A percentile compares a stretch with the other conserved stretches of the same genome.
phyloP scores from a whole-genome alignment of 2,888 invertebrate species.

The Hirtodrosophila cameraria region DNA sequence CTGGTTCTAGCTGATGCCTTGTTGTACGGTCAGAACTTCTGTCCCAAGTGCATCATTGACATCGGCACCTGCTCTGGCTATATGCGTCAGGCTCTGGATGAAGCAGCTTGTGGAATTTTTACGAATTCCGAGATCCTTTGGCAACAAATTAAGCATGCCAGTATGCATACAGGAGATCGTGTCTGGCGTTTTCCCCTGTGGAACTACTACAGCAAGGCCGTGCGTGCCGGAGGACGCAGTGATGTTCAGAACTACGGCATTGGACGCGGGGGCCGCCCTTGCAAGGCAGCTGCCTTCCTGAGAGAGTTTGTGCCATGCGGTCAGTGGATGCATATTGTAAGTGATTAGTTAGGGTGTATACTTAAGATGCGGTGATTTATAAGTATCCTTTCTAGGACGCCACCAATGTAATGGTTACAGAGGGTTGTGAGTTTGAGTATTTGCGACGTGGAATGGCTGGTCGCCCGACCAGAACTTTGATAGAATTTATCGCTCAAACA shows the following conservation, averaged over 20 bases:
- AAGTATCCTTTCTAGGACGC: conserved; percentile 85
- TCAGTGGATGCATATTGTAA: conserved; percentile 91
- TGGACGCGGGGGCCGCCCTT: conserved; percentile 86
- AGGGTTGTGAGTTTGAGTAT: conserved; percentile 87
- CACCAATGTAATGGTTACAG: conserved; percentile 89
- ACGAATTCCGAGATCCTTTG: conserved; percentile 90
- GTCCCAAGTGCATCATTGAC: conserved; percentile 90
- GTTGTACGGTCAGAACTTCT: conserved; percentile 87
- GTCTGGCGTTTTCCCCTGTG: conserved; percentile 94
- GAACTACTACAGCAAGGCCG: conserved; percentile 86
- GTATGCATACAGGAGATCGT: conserved; percentile 90
- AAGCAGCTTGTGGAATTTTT: conserved; percentile 89
- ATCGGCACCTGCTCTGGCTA: conserved; percentile 92
- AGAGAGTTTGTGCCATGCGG: conserved; percentile 89
- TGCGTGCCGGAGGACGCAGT: conserved; percentile 84
- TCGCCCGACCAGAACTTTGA: conserved; percentile 89
- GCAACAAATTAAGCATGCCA: conserved; percentile 88
- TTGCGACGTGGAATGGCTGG: conserved; percentile 89
- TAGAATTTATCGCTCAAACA: conserved; percentile 88
- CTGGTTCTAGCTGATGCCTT: conserved; percentile 91
- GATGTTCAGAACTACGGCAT: conserved; percentile 85
- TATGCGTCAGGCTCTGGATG: conserved; percentile 87
- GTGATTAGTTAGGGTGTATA: conserved; percentile 7
- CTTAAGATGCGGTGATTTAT: neutral
- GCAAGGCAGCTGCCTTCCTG: conserved; percentile 92